Evolutionary conservation across 2,888 invertebrate genomes (phyloP).

Genomic region (Philopedon plagiatum): DNA sequence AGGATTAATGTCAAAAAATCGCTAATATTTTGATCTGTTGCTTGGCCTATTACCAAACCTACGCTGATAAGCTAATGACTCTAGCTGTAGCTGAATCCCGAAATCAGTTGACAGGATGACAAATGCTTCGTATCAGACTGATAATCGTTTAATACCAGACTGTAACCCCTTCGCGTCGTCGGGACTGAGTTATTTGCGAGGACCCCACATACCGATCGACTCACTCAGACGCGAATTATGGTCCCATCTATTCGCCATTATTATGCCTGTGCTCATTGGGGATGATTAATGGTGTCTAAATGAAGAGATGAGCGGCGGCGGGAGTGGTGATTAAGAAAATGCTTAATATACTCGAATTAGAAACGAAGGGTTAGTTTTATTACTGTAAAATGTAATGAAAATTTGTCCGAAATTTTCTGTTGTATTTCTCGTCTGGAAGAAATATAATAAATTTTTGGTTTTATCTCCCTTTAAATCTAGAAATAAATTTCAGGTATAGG

Average conservation of each 20-base stretch:
- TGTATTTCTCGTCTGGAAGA: too few species aligned
- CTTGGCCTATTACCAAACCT: background rate
- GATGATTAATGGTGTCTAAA: conserved; percentile 51
- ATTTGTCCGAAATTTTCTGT: too few species aligned
- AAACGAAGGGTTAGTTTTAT: conserved; percentile 4
- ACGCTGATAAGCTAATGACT: conserved; percentile 21
- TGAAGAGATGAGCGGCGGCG: conserved; percentile 30
- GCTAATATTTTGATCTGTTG: too few species aligned
- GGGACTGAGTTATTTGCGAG: conserved; percentile 46
- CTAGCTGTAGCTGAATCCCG: conserved; percentile 14
- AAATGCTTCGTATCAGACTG: conserved; percentile 68
- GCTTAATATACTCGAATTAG: background rate
- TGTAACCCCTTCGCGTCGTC: conserved; percentile 69
- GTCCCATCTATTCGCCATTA: conserved; percentile 45
- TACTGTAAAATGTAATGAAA: background rate
- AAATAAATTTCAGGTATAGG: too few species aligned
- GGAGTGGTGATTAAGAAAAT: background rate
- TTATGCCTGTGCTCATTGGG: conserved; percentile 49
- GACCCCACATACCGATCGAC: conserved; percentile 43
- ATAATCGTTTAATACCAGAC: conserved; percentile 69
- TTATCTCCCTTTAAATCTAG: too few species aligned
- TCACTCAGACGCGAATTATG: conserved; percentile 45
- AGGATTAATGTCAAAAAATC: too few species aligned
- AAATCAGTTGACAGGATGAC: conserved; percentile 65
- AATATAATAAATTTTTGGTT: too few species aligned